A percentile compares a stretch with the other conserved stretches of the same genome.
Evolutionary conservation across 2,797 vertebrate species (phyloP).

Genomic region (Sphenopsis melanotis): DNA sequence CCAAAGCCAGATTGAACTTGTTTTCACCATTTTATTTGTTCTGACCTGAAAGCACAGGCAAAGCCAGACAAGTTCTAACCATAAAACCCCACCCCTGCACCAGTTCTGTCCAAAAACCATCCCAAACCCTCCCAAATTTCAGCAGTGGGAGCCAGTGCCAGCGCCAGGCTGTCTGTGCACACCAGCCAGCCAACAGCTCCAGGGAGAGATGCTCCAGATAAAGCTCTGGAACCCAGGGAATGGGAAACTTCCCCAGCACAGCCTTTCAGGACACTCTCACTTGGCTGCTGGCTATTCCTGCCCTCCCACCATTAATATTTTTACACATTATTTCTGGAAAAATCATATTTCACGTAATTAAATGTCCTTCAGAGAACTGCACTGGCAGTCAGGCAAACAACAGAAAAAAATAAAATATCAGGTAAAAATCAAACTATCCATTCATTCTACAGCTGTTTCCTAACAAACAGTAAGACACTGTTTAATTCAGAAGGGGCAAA

Average conservation of each 20-base stretch:
- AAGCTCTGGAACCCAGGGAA: neutral
- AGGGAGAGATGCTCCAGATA: neutral
- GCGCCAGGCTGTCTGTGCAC: conserved; percentile 27
- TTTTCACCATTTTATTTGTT: conserved; percentile 33
- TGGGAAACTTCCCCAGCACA: neutral
- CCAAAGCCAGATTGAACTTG: neutral
- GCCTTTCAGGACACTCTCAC: neutral
- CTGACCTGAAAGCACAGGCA: conserved; percentile 42
- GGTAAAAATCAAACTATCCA: neutral
- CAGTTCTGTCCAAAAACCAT: neutral
- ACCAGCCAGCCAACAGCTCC: neutral
- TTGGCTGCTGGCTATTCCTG: neutral
- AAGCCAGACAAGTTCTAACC: conserved; percentile 29
- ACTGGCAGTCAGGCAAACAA: neutral
- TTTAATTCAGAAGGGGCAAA: neutral
- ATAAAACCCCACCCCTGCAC: conserved; percentile 52
- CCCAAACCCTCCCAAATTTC: neutral
- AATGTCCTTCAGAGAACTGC: neutral
- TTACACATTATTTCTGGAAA: neutral
- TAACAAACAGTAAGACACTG: neutral
- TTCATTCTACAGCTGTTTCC: neutral
- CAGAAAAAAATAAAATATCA: neutral
- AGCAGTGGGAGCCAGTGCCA: neutral
- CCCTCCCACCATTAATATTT: neutral
- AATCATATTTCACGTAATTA: neutral